Conservation (phyloP, 1,140 invertebrate species). For the Cherax destructor region DNA sequence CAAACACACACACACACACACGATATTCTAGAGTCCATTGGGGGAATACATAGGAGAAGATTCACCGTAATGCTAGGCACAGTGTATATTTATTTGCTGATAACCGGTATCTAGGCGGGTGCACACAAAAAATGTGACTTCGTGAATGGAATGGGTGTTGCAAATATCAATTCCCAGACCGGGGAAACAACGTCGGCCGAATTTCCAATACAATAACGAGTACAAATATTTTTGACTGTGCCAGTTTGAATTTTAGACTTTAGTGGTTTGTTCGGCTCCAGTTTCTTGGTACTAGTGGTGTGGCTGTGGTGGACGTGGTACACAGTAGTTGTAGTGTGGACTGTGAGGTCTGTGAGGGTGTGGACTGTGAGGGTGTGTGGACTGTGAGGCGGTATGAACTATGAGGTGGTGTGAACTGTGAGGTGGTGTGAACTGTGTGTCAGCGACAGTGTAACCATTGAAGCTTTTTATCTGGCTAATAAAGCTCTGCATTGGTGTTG, state of each 20-base stretch:
- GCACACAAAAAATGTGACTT: neutral
- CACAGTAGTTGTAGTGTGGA: too few species aligned
- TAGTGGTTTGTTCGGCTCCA: too few species aligned
- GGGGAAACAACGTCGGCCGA: neutral
- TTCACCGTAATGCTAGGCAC: neutral
- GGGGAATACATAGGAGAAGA: neutral
- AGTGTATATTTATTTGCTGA: neutral
- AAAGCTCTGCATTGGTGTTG: neutral
- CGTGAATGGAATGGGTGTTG: slow-evolving; percentile 3
- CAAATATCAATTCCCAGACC: neutral
- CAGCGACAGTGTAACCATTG: neutral
- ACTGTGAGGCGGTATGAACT: neutral
- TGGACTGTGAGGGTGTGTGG: too few species aligned
- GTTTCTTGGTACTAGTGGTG: too few species aligned
- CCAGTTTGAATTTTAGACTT: neutral
- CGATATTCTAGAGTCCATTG: neutral
- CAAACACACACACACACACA: neutral
- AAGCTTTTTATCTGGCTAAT: neutral
- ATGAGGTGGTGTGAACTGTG: neutral
- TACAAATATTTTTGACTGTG: neutral
- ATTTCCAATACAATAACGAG: slow-evolving; percentile 3
- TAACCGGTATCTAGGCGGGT: neutral
- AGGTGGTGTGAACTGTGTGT: neutral
- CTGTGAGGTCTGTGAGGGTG: too few species aligned
- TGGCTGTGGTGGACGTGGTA: too few species aligned